Percentiles rank a stretch among this genome's conserved stretches.
phyloP scores from a whole-genome alignment of 2,113 vertebrate genomes.

The Eulacestoma nigropectus region DNA sequence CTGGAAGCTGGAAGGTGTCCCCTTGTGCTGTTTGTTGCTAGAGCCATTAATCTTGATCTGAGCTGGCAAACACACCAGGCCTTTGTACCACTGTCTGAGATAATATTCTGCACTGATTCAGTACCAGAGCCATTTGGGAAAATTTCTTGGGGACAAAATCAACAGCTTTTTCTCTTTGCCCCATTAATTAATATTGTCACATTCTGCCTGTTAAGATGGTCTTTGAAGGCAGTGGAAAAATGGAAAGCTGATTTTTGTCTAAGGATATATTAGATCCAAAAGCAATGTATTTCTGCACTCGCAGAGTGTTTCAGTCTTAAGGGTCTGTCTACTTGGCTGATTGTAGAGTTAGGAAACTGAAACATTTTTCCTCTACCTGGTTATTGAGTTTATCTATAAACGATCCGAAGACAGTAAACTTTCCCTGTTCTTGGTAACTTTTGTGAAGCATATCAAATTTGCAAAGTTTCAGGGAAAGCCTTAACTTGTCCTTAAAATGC shows the following conservation, averaged over 20 bases:
- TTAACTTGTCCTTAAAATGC: slow-evolving; percentile 4
- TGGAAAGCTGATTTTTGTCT: background rate
- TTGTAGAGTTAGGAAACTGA: background rate
- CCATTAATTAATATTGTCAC: background rate
- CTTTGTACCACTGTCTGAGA: background rate
- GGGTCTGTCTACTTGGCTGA: background rate
- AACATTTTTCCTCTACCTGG: background rate
- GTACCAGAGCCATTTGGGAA: background rate
- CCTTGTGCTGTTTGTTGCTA: background rate
- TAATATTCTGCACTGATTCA: background rate
- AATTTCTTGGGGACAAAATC: background rate
- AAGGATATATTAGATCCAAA: background rate
- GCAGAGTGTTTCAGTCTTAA: background rate
- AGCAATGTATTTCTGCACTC: background rate
- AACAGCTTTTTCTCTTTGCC: background rate
- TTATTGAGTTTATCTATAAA: background rate
- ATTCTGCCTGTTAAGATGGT: background rate
- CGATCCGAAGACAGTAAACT: background rate
- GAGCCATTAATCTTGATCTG: background rate
- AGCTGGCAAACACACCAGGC: background rate
- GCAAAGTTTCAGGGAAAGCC: background rate
- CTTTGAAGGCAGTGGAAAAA: background rate
- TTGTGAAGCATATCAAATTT: background rate
- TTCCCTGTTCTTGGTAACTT: background rate
- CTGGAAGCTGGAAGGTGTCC: background rate